Base-by-base conservation (phyloP, 2,797 vertebrate genomes). In the Apogon hyalosoma region DNA sequence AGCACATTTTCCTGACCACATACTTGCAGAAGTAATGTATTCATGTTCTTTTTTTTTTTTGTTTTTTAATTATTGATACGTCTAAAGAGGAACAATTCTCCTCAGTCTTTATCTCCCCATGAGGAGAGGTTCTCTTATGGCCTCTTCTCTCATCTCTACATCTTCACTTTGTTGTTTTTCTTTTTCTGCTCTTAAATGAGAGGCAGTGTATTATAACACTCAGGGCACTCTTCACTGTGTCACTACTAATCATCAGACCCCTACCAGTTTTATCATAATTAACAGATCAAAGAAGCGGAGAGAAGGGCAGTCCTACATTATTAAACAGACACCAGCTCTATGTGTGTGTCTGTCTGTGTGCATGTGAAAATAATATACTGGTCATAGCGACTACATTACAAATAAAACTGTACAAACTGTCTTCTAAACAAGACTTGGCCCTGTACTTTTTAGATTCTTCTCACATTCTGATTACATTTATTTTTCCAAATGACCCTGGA, bases 251-350 rank as follows among this genome's bases (percentile, higher is more conserved):
- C 69, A 86, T 69, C 65, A 84, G 84, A 89, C 80, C 84, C 75
- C 79, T 33, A 77, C 79, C 61, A 85, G 67, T 77, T 85, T 83
- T 76, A 82, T 86, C 76, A 77, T 88, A 88, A 91, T 89, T 90
- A 90, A 82, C 77, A 82, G 88, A 90, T 91, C 85, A 90, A 87
- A 90, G 87, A 78, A 75, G 63, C 36, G 11, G 48, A 85, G 77
- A 85, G 73, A 86, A 89, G 83, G 76, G 60, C 82, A 84, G 76
- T 75, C 75, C 73, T 89, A 69, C 84, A 89, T 85, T 84, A 86
- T 91, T 89, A 76, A 91, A 68, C 54, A 77, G 55, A 60, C 31
- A 18, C 9, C 50, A 48, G 36, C 14, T 74, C 64, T 75, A 38
- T 75, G 36, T 63, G 40, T 48, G 9, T 51, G 39, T 63, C 13